Conservation (phyloP, 2,113 vertebrate species). For the Condylura cristata region DNA sequence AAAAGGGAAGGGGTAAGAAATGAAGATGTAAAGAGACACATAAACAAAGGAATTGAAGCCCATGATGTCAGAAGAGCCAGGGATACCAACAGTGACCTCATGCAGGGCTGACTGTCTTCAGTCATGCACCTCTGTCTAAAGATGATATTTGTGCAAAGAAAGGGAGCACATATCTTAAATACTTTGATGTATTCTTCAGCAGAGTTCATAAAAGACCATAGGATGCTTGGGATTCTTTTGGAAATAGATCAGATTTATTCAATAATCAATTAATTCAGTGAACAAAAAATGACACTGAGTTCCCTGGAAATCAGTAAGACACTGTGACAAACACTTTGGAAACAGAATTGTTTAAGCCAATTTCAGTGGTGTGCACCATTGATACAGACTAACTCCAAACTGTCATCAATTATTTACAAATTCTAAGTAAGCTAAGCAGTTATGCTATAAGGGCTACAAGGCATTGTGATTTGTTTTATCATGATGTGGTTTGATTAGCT, state of each 20-base stretch:
- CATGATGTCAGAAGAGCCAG: neutral
- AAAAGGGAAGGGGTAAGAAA: neutral
- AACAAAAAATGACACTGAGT: slow-evolving; percentile 78
- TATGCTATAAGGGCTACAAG: slow-evolving; percentile 81
- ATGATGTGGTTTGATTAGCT: no score
- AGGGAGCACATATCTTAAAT: neutral
- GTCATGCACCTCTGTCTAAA: neutral
- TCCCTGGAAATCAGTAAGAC: slow-evolving; percentile 85
- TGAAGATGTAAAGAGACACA: neutral
- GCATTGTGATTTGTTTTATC: no score
- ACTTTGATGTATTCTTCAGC: neutral
- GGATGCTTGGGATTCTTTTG: slow-evolving; percentile 78
- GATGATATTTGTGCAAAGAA: neutral
- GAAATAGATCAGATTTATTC: slow-evolving; percentile 82
- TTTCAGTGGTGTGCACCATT: slow-evolving; percentile 74
- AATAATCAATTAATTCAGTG: slow-evolving; percentile 84
- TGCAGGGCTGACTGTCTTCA: neutral
- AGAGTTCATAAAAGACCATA: slow-evolving; percentile 78
- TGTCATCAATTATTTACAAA: slow-evolving; percentile 87
- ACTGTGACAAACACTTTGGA: slow-evolving; percentile 81
- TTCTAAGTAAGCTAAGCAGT: slow-evolving; percentile 83
- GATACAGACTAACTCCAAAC: slow-evolving; percentile 81
- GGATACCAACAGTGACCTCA: neutral
- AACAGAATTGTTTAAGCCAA: slow-evolving; percentile 80
- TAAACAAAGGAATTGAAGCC: neutral